Base-by-base conservation (phyloP, 2,888 invertebrate species). In the Pseudococcus longispinus region DNA sequence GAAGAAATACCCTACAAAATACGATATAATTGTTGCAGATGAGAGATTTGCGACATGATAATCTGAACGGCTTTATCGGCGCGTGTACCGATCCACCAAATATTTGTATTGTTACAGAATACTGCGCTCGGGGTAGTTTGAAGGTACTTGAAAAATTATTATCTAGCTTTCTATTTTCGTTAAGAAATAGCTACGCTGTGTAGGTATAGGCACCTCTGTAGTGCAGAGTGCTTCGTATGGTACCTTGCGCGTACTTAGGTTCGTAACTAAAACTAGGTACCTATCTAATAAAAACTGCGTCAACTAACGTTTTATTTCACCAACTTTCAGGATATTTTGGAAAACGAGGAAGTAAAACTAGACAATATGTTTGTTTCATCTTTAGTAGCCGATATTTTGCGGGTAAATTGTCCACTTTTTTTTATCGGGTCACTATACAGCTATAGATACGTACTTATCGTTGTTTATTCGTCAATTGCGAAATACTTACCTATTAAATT, bases 311-410 rank as follows among this genome's bases (percentile, higher is more conserved):
- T 55, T 55, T 18, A n/a, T 55, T 55, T 18, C n/a, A 55, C 8
- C 0, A n/a, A 13, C 5, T 82, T 91, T 74, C 92, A 96, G 95
- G 96, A 99, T 91, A 96, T 98, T 89, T 92, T 99, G 88, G 96
- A 97, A 90, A 98, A 98, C 91, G 96, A 97, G 90, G 97, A 98
- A 91, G 95, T 98, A 89, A 97, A 97, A 91, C 70, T 88, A 77
- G 98, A 98, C 91, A 96, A 96, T 90, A 97, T 98, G 96, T 98
- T 98, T 91, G 95, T 97, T 89, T 97, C 98, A 37, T 98, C 98
- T 9, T 93, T 98, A 88, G 95, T 98, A 18, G 97, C 96, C 87
- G 98, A 98, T 91, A 96, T 99, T 89, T 94, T 98, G 90, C 93
- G 97, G 92, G 98, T 98, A 88, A 87, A 88, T 29, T 20, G n/a